A percentile compares a stretch with the other conserved stretches of the same genome.
These are phyloP conservation scores for Brachylomia viminalis DNA, from an alignment of 2,888 invertebrate genomes.

Conservation along the genomic window DNA sequence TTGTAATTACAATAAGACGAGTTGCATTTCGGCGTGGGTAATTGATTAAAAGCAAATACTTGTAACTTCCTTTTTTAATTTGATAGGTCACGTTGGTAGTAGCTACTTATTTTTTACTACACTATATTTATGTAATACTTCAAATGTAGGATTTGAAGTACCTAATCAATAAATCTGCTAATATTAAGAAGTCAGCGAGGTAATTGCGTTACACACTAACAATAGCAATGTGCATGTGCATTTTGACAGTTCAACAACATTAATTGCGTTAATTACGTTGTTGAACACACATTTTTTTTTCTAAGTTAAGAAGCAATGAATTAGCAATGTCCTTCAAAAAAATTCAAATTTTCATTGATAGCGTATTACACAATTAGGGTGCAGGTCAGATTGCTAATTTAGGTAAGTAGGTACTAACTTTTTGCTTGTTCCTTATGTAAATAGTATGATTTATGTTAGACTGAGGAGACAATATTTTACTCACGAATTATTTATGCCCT, in stretches of 20 bases:
- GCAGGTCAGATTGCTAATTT: constrained; percentile 33
- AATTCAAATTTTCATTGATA: too few relatives aligned
- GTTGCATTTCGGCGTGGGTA: background rate
- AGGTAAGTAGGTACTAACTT: background rate
- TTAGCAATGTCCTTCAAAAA: too few relatives aligned
- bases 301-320: too few relatives aligned
- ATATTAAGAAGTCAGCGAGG: constrained; percentile 27
- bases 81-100: background rate
- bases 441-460: constrained; percentile 35
- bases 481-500: constrained; percentile 49
- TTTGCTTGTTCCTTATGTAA: constrained; percentile 23
- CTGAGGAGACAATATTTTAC: constrained; percentile 44
- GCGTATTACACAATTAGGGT: too few relatives aligned
- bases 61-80: constrained; percentile 5
- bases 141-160: constrained; percentile 5
- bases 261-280: too few relatives aligned
- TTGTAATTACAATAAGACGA: constrained; percentile 20
- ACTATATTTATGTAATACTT: background rate
- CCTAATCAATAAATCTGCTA: constrained; percentile 22
- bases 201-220: too few relatives aligned
- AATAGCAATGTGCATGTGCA: too few relatives aligned
- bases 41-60: constrained; percentile 16
- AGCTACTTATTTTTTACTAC: background rate
- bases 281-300: too few relatives aligned
- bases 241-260: too few relatives aligned